phyloP scores from a whole-genome alignment of 2,888 invertebrate genomes.

The Caradrina clavipalpis region DNA sequence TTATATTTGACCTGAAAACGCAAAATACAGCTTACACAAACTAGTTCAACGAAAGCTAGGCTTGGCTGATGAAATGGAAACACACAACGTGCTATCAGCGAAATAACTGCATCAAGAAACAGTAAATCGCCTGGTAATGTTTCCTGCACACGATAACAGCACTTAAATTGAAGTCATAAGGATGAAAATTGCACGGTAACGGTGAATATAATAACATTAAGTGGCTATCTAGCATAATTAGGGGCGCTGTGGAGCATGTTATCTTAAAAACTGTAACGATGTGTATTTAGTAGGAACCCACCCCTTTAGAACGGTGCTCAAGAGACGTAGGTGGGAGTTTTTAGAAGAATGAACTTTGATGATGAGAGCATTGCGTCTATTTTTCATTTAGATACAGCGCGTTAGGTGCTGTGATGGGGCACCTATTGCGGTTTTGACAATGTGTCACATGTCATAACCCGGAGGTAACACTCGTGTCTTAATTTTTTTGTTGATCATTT shows the following conservation, averaged over 20 bases:
- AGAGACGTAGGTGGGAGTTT: neutral
- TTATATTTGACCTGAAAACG: slow-evolving; percentile 17
- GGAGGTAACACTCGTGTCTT: too few species aligned
- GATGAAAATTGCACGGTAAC: slow-evolving; percentile 25
- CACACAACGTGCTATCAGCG: slow-evolving; percentile 27
- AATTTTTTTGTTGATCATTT: too few species aligned
- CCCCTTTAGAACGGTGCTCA: slow-evolving; percentile 4
- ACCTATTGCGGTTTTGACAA: too few species aligned
- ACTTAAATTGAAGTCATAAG: neutral
- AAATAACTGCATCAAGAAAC: slow-evolving; percentile 54
- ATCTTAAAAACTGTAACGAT: slow-evolving; percentile 46
- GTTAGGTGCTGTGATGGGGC: too few species aligned
- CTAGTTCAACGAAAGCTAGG: slow-evolving; percentile 19
- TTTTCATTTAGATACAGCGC: too few species aligned
- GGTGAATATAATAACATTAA: slow-evolving; percentile 18
- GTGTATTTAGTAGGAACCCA: slow-evolving; percentile 27
- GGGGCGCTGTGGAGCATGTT: slow-evolving; percentile 26
- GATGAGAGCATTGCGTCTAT: neutral
- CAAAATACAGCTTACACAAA: slow-evolving; percentile 19
- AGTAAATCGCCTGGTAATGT: slow-evolving; percentile 36
- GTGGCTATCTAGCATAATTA: slow-evolving; percentile 44
- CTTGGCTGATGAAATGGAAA: slow-evolving; percentile 41
- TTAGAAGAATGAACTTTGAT: slow-evolving; percentile 18
- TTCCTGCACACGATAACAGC: slow-evolving; percentile 12
- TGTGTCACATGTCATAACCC: too few species aligned